Base-by-base conservation (phyloP, 2,797 vertebrate genomes). In the Nannoperca obscura region DNA sequence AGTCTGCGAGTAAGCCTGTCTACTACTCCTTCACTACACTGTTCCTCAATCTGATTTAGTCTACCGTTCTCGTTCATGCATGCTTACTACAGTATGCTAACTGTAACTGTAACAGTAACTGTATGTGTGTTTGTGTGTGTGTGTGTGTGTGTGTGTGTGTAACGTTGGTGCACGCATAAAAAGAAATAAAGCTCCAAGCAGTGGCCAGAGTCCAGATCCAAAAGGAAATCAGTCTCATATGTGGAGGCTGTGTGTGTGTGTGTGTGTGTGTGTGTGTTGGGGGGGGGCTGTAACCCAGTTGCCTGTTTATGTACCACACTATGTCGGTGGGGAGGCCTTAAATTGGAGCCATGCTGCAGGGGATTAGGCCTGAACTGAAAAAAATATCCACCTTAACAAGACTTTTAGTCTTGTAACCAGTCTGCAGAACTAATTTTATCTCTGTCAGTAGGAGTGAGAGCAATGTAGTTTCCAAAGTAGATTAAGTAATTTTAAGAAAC, bases 341-440 rank as follows among this genome's bases (percentile, higher is more conserved):
- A 94, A 95, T 94, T 95, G 89, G 90, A 94, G 87, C 92, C 93
- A 92, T 94, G 93, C 93, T 94, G 92, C 75, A 88, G 88, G 87
- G 86, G 94, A 96, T 95, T 95, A 94, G 85, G 81, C 65, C 60
- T 89, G 86, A 71, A 72, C 59, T 80, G 62, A 67, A 86, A 71
- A 88, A 87, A 85, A 78, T 38, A 78, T 55, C 52, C 61, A 62
- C 47, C 30, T 76, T 65, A 76, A 76, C 53, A 74, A 68, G 59
- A 73, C 57, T 53, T 78, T 68, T 46, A 42, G 36, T 67, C 50
- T 74, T 71, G 50, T 63, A 77, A 71, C 52, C 50, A 50, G 60
- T 73, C 60, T 80, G 69, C 50, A 71, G 54, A 77, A 71, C 52
- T 22, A 61, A 67, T 78, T 74, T 59, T 63, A 69, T 74, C 74